Conservation (phyloP, 2,113 vertebrate species). For the Chaenocephalus aceratus region DNA sequence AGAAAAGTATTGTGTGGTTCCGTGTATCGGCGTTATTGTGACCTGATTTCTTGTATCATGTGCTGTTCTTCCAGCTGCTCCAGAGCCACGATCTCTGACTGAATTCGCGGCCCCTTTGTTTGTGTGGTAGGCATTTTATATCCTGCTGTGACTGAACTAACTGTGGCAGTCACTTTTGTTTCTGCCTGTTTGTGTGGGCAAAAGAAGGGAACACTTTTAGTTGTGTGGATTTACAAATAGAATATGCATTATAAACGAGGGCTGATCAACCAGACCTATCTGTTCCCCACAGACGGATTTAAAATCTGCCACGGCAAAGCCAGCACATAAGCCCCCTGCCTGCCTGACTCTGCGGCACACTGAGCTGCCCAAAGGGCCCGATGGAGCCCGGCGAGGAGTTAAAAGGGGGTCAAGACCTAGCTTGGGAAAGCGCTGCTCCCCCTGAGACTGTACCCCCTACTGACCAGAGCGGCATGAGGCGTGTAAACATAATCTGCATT, state of each 20-base stretch:
- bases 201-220: constrained; percentile 50
- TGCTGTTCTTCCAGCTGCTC: constrained; percentile 71
- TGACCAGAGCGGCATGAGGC: constrained; percentile 65
- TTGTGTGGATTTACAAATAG: constrained; percentile 65
- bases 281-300: constrained; percentile 75
- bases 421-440: constrained; percentile 65
- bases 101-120: constrained; percentile 64
- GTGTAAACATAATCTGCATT: constrained; percentile 81
- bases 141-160: constrained; percentile 49
- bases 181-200: constrained; percentile 19
- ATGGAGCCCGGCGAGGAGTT: constrained; percentile 59
- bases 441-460: constrained; percentile 66
- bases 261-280: constrained; percentile 73
- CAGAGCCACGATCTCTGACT: constrained; percentile 47
- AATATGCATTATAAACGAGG: constrained; percentile 63
- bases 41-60: constrained; percentile 53
- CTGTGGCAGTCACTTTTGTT: constrained; percentile 49
- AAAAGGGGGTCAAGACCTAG: constrained; percentile 67
- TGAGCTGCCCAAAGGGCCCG: constrained; percentile 75
- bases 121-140: constrained; percentile 60
- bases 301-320: constrained; percentile 71
- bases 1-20: constrained; percentile 48
- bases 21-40: constrained; percentile 60
- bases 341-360: constrained; percentile 62
- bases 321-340: constrained; percentile 71